Evolutionary conservation across 2,113 vertebrate genomes (phyloP), one percentile per base, ranked within the genome.

Genomic region (Stictonetta naevosa): DNA sequence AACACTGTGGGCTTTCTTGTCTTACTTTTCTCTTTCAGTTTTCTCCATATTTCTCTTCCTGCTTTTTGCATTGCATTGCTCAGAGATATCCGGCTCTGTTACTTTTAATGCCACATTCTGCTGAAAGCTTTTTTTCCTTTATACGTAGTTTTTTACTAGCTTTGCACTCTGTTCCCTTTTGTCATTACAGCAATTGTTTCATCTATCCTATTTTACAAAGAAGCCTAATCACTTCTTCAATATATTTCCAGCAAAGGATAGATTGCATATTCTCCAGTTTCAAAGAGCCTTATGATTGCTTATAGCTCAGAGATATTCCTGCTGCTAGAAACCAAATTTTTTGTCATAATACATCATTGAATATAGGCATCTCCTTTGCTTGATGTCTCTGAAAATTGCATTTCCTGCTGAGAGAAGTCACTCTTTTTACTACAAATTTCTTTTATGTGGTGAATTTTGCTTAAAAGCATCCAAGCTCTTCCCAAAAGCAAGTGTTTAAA

Each of bases 261-360:
- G 74, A 86, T 82, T 89, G 23, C 62, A 79, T 87, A 89, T 82
- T 95, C 71, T 91, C 59, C 40, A 40, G 44, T 83, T 91, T 92
- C 87, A 95, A 83, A 94, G 17, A 87, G 9, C 10, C 29, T 44
- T 85, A 36, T 95, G 81, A 95, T 95, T 95, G 46, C 86, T 93
- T 91, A 79, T 28, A 85, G n/a, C 69, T 92, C 74, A 87, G 74
- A 85, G 60, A 87, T 53, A 83, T 50, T 87, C 89, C 81, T 90
- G 86, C 91, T 96, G 93, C 34, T 93, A 87, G 84, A 88, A 93
- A 92, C 74, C 31, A 87, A 91, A 89, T 76, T 84, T 75, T 89
- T 95, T 92, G 86, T 91, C 91, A 92, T 80, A 95, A 87, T 85
- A 94, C 71, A 73, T 78, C 48, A 62, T 20, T 79, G 59, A 94